phyloP scores from a whole-genome alignment of 2,113 vertebrate species.

The Nannobrachium achirus region DNA sequence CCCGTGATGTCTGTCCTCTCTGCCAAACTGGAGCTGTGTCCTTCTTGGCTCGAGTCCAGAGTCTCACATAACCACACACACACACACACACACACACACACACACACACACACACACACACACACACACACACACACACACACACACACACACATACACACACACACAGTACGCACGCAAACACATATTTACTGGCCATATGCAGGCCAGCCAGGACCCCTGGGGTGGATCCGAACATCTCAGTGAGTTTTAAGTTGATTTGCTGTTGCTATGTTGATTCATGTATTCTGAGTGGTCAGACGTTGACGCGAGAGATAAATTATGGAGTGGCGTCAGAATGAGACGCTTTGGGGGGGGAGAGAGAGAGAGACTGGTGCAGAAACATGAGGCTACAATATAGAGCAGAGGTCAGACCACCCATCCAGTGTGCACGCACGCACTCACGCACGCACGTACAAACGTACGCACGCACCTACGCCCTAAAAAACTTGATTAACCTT shows the following conservation, averaged over 20 bases:
- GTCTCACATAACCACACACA: background rate
- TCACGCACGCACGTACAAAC: background rate
- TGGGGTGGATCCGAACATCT: slow-evolving; percentile 8
- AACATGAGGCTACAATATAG: background rate
- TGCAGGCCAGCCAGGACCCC: slow-evolving; percentile 1
- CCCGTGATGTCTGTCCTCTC: too few species aligned
- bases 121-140: slow-evolving; percentile 19
- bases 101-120: slow-evolving; percentile 6
- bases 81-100: background rate
- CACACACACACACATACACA: slow-evolving; percentile 26
- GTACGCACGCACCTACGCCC: background rate
- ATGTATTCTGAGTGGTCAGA: slow-evolving; percentile 6
- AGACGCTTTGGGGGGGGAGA: background rate
- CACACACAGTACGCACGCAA: background rate
- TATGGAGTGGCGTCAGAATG: background rate
- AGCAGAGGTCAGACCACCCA: slow-evolving; percentile 34
- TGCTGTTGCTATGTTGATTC: slow-evolving; percentile 18
- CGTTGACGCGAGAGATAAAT: slow-evolving; percentile 7
- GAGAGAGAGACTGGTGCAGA: background rate
- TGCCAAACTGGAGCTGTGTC: too few species aligned
- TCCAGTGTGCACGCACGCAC: background rate
- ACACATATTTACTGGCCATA: too few species aligned
- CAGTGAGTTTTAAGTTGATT: slow-evolving; percentile 9
- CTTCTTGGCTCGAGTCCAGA: too few species aligned
- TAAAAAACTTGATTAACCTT: too few species aligned